Conservation (phyloP, 2,797 vertebrate species). For the Bradypus variegatus region DNA sequence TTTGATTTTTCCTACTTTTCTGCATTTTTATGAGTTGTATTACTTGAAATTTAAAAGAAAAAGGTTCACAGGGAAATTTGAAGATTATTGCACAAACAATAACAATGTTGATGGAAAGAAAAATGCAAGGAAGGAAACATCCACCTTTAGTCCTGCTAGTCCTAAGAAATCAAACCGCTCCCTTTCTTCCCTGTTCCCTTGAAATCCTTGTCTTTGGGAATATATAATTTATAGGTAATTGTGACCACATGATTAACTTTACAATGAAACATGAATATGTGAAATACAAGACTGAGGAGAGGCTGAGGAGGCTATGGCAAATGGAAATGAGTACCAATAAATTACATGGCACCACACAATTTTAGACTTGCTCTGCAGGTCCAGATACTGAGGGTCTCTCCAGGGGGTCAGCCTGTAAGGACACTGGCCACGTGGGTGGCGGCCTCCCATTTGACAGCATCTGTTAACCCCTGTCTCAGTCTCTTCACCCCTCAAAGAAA, state of each 20-base stretch:
- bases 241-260: not conserved
- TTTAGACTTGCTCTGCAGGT: not conserved
- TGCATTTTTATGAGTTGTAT: slow-evolving; percentile 1
- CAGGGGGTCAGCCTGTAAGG: not conserved
- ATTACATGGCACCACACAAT: too few species aligned
- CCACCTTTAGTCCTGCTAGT: too few species aligned
- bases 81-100: not conserved
- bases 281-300: too few species aligned
- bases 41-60: slow-evolving; percentile 36
- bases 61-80: not conserved
- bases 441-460: not conserved
- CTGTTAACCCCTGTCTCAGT: not conserved
- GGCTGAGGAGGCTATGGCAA: not conserved
- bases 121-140: not conserved
- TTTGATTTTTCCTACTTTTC: not conserved
- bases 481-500: not conserved
- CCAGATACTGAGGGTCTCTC: not conserved
- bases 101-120: not conserved
- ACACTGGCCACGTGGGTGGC: not conserved
- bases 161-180: not conserved
- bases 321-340: not conserved
- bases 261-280: not conserved
- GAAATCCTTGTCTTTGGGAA: not conserved
- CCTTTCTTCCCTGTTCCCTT: not conserved
- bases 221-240: not conserved